phyloP scores from a whole-genome alignment of 1,140 invertebrate species.

The Ericerus pela region DNA sequence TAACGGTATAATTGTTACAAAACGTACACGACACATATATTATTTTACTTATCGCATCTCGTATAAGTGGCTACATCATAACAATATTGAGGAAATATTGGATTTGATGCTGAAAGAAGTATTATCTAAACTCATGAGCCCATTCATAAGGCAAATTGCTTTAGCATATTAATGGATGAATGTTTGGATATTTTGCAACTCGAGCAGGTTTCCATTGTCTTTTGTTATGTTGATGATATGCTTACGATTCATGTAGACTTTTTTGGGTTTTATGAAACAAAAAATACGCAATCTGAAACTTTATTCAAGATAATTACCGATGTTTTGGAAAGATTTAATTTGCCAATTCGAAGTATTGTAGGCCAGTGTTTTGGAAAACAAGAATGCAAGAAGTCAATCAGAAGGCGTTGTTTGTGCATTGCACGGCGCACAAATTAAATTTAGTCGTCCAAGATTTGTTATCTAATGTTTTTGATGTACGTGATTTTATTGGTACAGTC shows the following conservation, averaged over 20 bases:
- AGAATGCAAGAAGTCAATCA: slow-evolving; percentile 8
- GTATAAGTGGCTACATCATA: slow-evolving; percentile 11
- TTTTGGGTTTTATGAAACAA: slow-evolving; percentile 11
- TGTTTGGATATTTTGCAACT: slow-evolving; percentile 4
- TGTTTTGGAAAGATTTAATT: slow-evolving; percentile 5
- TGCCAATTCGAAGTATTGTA: background rate
- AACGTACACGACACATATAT: no score
- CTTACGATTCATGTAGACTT: slow-evolving; percentile 4
- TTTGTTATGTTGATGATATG: background rate
- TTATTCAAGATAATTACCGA: slow-evolving; percentile 16
- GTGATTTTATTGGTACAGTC: background rate
- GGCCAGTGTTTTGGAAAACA: slow-evolving; percentile 15
- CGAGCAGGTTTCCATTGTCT: slow-evolving; percentile 1
- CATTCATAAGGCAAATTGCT: slow-evolving; percentile 1
- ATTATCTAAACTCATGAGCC: background rate
- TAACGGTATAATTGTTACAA: no score
- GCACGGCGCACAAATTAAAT: slow-evolving; percentile 10
- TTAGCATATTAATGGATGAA: slow-evolving; percentile 8
- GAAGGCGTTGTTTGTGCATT: slow-evolving; percentile 16
- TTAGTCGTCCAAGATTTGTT: slow-evolving; percentile 13
- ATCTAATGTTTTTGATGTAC: background rate
- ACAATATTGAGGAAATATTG: slow-evolving; percentile 12
- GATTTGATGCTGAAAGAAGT: background rate
- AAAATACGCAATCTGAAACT: slow-evolving; percentile 11
- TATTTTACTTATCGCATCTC: no score